Evolutionary conservation across 2,113 vertebrate species (phyloP), one percentile per base, ranked within the genome.

Genomic region (Rhinichthys klamathensis): DNA sequence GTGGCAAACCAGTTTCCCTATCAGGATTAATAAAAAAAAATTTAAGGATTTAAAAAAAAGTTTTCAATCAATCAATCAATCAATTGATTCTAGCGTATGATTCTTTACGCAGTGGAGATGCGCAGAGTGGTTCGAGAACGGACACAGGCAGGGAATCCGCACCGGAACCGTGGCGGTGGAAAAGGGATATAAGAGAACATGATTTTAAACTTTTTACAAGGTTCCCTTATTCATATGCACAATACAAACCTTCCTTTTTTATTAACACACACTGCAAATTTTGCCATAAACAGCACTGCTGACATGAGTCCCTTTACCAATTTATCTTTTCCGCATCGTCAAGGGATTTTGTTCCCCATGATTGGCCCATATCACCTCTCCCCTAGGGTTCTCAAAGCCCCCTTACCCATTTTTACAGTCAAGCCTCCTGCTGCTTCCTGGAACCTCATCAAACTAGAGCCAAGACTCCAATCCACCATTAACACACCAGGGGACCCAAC

Each of bases 401-500:
- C 61, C 46, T 51, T 77, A 60, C 63, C 77, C 65, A 21, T n/a
- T 79, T 87, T 89, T 87, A 88, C 72, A 83, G 51, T 30, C 2
- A 82, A 73, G 35, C 85, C 85, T 51, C 89, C 87, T 75, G 87
- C 85, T 83, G 91, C 30, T 73, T 79, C n/a, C 76, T 90, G 89
- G 88, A 88, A 89, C 41, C 85, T 82, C 84, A 87, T 91, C 86
- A 91, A 84, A 88, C 76, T 38, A 67, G 5, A 49, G 70, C 38
- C 32, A 73, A 81, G 85, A 85, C 91, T 86, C 85, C 49, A 18
- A 78, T 78, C 69, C 23, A 46, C 84, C 25, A 82, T 90, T 90
- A 90, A 90, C 81, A 0, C 88, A 88, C 87, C 85, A 74, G 89
- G 86, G 11, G 10, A 83, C 83, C 85, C 80, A 86, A 25, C 79